Conservation (phyloP, 2,888 invertebrate genomes). For the Mesorhabditis spiculigera region DNA sequence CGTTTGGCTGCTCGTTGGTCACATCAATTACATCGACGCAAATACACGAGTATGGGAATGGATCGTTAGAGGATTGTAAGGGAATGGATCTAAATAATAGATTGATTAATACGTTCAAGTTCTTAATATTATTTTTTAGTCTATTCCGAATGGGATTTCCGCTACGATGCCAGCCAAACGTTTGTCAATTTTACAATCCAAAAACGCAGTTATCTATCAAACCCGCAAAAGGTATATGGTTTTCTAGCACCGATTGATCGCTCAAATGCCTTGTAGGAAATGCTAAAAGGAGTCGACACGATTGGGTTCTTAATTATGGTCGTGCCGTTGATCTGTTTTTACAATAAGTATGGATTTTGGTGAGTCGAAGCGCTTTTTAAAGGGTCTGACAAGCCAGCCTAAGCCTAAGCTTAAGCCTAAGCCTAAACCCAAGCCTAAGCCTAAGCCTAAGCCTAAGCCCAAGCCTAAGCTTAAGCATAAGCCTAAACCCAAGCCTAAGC, state of each 20-base stretch:
- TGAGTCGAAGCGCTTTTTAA: background rate
- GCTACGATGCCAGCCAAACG: background rate
- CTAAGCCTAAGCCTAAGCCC: too few species aligned
- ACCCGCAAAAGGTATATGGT: background rate
- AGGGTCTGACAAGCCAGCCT: too few species aligned
- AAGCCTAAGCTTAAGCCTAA: too few species aligned
- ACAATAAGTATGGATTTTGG: background rate
- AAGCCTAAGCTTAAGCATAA: too few species aligned
- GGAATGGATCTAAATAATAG: background rate
- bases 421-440: too few species aligned
- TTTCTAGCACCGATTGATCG: background rate
- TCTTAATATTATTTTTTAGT: background rate
- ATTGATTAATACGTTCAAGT: background rate
- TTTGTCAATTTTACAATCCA: conserved; percentile 1
- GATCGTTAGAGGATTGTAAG: background rate
- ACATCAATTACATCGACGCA: background rate
- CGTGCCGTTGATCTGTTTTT: conserved; percentile 6
- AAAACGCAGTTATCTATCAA: conserved; percentile 1
- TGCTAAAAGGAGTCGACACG: background rate
- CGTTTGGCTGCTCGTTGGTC: background rate
- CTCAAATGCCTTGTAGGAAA: background rate
- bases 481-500: too few species aligned
- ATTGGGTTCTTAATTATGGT: background rate
- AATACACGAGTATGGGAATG: background rate
- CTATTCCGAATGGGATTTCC: conserved; percentile 4